Conservation (phyloP, 2,797 vertebrate genomes). For the Garrulus glandarius region DNA sequence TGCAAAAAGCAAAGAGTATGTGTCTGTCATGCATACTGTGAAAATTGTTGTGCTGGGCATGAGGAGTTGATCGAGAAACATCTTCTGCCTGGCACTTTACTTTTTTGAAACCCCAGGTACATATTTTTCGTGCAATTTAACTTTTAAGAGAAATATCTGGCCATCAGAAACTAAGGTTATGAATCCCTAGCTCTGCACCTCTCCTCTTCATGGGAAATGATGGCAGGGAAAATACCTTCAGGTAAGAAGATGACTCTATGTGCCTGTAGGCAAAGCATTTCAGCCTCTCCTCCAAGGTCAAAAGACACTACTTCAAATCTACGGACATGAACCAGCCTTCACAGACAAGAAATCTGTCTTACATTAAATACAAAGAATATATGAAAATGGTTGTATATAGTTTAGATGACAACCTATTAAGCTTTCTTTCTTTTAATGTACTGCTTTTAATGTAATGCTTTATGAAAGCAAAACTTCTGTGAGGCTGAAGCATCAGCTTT, state of each 20-base stretch:
- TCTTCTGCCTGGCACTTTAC: neutral
- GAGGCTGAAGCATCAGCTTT: neutral
- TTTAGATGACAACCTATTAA: neutral
- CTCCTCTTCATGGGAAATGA: neutral
- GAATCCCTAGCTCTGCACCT: neutral
- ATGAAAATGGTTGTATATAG: neutral
- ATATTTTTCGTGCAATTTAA: neutral
- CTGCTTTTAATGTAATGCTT: no score
- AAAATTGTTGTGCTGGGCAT: neutral
- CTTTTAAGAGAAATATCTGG: neutral
- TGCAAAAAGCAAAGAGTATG: neutral
- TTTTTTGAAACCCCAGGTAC: neutral
- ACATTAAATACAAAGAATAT: neutral
- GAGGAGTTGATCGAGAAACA: neutral
- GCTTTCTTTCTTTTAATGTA: neutral
- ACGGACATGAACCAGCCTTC: neutral
- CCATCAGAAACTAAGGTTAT: neutral
- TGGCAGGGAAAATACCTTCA: neutral
- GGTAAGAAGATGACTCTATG: neutral
- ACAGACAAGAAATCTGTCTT: neutral
- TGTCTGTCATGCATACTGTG: neutral
- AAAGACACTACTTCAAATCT: neutral
- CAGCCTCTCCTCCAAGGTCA: neutral
- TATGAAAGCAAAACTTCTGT: neutral
- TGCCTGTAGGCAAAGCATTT: neutral